Evolutionary conservation across 2,888 invertebrate genomes (phyloP), one percentile per base, ranked within the genome.

Genomic region (Cerastis rubricosa): DNA sequence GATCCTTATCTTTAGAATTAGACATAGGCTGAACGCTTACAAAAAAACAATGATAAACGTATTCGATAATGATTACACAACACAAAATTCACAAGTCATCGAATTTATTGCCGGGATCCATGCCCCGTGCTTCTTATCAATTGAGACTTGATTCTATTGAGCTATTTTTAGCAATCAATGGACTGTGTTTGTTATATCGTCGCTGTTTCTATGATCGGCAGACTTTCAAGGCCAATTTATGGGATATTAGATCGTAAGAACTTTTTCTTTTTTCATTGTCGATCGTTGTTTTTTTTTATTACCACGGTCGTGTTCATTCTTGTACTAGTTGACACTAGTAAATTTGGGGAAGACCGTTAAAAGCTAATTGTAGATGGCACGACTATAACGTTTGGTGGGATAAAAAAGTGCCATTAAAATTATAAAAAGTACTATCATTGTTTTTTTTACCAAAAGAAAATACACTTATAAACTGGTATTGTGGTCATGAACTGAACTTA

Each of bases 61-160:
- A 43, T n/a, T n/a, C n/a, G 40, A 64, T n/a, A n/a, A 43, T 64
- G 64, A 64, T 64, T 64, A 29, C 14, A 59, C 22, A 65, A 49
- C 25, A 25, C 6, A 14, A 0, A 54, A 49, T 51, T 29, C 49
- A 40, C 14, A 71, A 12, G 43, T 25, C 25, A 57, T 69, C 5
- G 9, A 8, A 19, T 43, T 67, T 54, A 68, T 45, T 51, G 7
- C 43, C 1, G 17, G 67, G 22, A 54, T 49, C n/a, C 2, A 47
- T 17, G 12, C 3, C 2, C 65, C 12, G 35, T 40, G n/a, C 5
- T 19, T 14, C 19, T 47, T 47, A 65, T 65, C 64, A 47, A 47
- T 71, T 64, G 19, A 35, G 17, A 40, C 47, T 35, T 65, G n/a
- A 35, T 65, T 65, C 47, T n/a, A 8, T 0, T 43, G 29, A 54